phyloP scores from a whole-genome alignment of 2,113 vertebrate species.

The Azemiops feae region DNA sequence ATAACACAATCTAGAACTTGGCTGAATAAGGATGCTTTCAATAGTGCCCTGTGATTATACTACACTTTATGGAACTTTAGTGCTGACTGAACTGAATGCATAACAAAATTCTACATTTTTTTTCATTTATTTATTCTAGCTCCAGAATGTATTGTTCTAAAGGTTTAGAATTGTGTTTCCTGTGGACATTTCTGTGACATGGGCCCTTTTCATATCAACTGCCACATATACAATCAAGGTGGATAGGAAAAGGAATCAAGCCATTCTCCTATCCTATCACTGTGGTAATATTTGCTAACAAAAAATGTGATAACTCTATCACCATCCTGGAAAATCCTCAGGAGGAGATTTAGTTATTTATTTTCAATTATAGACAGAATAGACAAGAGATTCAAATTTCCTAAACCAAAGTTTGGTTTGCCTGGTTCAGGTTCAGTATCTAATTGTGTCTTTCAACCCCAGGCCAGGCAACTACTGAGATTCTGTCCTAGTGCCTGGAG shows the following conservation, averaged over 20 bases:
- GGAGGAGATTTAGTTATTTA: not conserved
- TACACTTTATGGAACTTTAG: not conserved
- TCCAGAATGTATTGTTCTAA: not conserved
- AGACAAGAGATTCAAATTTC: not conserved
- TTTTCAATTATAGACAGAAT: not conserved
- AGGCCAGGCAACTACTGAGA: no score
- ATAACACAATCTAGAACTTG: no score
- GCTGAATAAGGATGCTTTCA: not conserved
- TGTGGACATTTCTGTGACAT: not conserved
- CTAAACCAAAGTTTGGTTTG: not conserved
- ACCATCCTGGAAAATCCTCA: not conserved
- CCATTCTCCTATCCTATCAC: no score
- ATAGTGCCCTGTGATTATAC: not conserved
- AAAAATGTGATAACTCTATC: not conserved
- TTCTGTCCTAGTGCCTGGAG: not conserved
- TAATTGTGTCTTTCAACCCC: no score
- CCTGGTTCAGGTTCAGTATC: not conserved
- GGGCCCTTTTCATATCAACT: no score
- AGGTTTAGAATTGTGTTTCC: not conserved
- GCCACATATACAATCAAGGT: no score
- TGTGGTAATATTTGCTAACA: no score
- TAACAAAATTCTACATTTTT: not conserved
- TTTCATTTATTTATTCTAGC: not conserved
- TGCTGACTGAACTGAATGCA: not conserved
- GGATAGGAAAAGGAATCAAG: no score